These are phyloP conservation scores for Apamea anceps DNA, from an alignment of 2,888 invertebrate genomes.

Conservation along the genomic window DNA sequence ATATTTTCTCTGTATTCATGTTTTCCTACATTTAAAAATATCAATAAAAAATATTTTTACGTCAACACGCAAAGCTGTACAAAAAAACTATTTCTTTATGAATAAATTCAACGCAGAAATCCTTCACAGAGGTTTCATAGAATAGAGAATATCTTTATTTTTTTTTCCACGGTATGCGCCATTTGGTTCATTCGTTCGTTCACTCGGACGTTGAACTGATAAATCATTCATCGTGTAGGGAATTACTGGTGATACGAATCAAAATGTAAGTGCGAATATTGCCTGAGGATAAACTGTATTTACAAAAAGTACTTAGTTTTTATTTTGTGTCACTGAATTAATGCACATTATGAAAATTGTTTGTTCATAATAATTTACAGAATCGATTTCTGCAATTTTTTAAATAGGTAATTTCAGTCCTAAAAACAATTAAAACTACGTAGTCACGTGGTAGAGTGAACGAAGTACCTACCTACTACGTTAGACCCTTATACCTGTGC, in stretches of 20 bases:
- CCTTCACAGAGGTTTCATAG: conserved; percentile 44
- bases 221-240: conserved; percentile 68
- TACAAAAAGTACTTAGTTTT: neutral
- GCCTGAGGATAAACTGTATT: conserved; percentile 27
- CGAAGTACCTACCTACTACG: neutral
- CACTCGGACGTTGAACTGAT: conserved; percentile 69
- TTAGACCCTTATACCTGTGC: neutral
- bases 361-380: neutral
- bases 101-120: conserved; percentile 63
- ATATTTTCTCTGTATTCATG: neutral
- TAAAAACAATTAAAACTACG: neutral
- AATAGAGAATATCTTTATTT: conserved; percentile 65
- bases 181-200: conserved; percentile 65
- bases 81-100: conserved; percentile 51
- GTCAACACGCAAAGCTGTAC: conserved; percentile 26
- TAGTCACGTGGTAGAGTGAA: neutral
- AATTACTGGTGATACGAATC: conserved; percentile 52
- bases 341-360: neutral
- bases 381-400: neutral
- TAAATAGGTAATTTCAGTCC: neutral
- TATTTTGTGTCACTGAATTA: neutral
- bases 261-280: conserved; percentile 54
- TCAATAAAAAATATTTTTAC: conserved; percentile 27
- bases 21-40: conserved; percentile 30
- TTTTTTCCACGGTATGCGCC: conserved; percentile 63